phyloP scores from a whole-genome alignment of 2,113 vertebrate genomes.

The Patagioenas fasciata region DNA sequence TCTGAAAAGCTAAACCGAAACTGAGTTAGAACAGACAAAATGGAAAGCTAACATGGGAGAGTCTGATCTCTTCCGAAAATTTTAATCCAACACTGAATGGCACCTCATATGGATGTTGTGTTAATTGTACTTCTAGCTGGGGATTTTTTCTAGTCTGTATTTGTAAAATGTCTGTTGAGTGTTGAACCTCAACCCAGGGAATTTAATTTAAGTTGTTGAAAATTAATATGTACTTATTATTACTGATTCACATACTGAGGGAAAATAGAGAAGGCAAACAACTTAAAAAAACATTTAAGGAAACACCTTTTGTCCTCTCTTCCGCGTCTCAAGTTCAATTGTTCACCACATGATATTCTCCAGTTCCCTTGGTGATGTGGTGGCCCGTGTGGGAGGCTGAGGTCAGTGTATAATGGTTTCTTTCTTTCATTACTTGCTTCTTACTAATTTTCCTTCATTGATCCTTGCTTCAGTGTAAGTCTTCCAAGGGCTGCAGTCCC shows the following conservation, averaged over 20 bases:
- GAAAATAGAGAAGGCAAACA: neutral
- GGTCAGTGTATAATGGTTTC: neutral
- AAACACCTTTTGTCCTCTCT: neutral
- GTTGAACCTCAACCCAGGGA: neutral
- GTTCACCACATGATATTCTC: neutral
- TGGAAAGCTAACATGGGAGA: neutral
- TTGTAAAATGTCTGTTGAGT: neutral
- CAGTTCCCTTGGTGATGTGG: neutral
- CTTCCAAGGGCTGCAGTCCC: neutral
- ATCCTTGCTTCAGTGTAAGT: neutral
- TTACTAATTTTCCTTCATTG: neutral
- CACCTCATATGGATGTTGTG: fast-evolving
- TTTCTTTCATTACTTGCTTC: neutral
- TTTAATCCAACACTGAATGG: neutral
- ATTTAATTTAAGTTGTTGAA: neutral
- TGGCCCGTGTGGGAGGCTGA: neutral
- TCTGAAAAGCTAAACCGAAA: neutral
- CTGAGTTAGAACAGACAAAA: neutral
- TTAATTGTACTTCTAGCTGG: neutral
- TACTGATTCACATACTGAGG: neutral
- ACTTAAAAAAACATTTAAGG: neutral
- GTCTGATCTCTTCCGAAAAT: neutral
- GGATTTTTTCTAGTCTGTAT: neutral
- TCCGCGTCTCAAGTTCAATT: neutral
- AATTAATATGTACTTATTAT: neutral